phyloP scores from a whole-genome alignment of 2,888 invertebrate species.

The Rotaria magnacalcarata region DNA sequence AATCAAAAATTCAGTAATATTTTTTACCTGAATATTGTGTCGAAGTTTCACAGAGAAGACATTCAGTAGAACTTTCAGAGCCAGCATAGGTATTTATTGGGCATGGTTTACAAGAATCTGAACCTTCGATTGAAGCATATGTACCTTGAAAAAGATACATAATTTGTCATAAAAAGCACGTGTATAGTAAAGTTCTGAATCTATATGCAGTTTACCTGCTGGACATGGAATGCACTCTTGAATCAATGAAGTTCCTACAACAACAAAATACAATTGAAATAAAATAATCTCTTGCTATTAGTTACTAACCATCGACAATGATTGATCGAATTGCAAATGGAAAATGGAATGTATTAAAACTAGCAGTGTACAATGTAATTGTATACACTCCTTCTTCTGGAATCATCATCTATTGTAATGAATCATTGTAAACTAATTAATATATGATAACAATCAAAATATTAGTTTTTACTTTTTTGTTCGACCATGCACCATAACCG shows the following conservation, averaged over 20 bases:
- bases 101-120: not conserved
- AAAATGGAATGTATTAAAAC: not conserved
- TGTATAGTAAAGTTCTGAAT: too few species aligned
- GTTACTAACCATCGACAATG: not conserved
- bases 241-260: not conserved
- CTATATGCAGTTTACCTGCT: not conserved
- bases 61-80: not conserved
- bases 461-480: not conserved
- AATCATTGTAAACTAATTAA: not conserved
- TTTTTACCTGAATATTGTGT: not conserved
- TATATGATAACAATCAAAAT: too few species aligned
- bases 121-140: not conserved
- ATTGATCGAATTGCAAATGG: constrained; percentile 5
- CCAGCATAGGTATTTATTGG: not conserved
- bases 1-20: not conserved
- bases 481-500: not conserved
- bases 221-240: not conserved
- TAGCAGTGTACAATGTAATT: not conserved
- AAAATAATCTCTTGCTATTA: too few species aligned
- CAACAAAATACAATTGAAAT: not conserved
- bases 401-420: not conserved
- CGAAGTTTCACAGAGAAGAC: not conserved
- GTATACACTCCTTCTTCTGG: not conserved
- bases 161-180: too few species aligned
- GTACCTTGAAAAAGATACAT: not conserved